These are phyloP conservation scores for Anguilla obscura DNA, from an alignment of 2,797 vertebrate species.

Conservation along the genomic window DNA sequence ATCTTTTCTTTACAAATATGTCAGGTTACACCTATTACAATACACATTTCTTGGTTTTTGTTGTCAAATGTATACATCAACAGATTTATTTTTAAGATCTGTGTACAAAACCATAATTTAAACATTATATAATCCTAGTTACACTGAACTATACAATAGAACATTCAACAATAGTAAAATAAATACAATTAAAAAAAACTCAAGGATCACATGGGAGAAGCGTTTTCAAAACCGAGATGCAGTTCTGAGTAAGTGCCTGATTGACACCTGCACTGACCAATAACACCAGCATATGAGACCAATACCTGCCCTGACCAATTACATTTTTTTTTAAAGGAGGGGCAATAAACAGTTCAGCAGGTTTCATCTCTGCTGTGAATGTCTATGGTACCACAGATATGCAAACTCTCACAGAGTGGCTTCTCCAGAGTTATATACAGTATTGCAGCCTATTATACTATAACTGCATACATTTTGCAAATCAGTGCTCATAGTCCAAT, in stretches of 20 bases:
- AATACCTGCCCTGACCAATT: constrained; percentile 5
- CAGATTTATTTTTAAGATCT: constrained; percentile 92
- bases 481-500: constrained; percentile 14
- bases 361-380: background rate
- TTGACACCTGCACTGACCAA: constrained; percentile 17
- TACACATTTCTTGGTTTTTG: constrained; percentile 67
- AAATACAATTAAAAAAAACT: constrained; percentile 66
- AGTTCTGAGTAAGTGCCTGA: background rate
- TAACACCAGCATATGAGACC: constrained; percentile 29
- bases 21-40: constrained; percentile 76
- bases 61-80: constrained; percentile 92
- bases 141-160: constrained; percentile 78
- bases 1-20: constrained; percentile 85
- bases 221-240: constrained; percentile 52
- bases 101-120: constrained; percentile 99
- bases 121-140: constrained; percentile 85
- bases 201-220: constrained; percentile 64
- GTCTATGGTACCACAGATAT: background rate
- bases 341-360: constrained; percentile 33
- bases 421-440: background rate
- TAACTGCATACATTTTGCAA: constrained; percentile 12
- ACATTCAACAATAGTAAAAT: constrained; percentile 73
- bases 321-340: background rate
- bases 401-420: background rate
- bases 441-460: constrained; percentile 16